These are phyloP conservation scores for Eurytoma californica DNA, from an alignment of 2,888 invertebrate species.

Conservation along the genomic window DNA sequence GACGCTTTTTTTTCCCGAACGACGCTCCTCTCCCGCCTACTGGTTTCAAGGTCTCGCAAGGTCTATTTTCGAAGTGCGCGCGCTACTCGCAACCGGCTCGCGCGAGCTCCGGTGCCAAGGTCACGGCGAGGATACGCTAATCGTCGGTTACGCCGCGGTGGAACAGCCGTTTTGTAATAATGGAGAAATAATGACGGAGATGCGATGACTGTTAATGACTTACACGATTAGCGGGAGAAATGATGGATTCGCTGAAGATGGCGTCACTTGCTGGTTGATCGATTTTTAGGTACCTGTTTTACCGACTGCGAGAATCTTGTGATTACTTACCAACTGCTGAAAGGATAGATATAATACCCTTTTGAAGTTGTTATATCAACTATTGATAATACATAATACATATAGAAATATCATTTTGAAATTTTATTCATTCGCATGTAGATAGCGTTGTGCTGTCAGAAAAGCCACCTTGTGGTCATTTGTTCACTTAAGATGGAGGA, in stretches of 20 bases:
- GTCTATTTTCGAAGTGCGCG: slow-evolving; percentile 8
- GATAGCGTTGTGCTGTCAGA: no score
- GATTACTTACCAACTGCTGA: neutral
- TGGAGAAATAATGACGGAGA: slow-evolving; percentile 6
- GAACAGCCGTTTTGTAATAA: slow-evolving; percentile 4
- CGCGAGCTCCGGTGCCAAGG: neutral
- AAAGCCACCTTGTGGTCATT: no score
- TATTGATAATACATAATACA: no score
- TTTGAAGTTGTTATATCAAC: no score
- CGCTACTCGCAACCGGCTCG: no score
- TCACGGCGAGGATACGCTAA: neutral
- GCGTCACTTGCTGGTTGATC: slow-evolving; percentile 4
- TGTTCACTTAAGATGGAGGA: no score
- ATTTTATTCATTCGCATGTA: no score
- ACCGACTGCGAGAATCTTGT: neutral
- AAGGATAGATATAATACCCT: no score
- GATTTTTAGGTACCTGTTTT: neutral
- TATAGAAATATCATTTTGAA: no score
- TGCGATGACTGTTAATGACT: neutral
- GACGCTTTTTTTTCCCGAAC: slow-evolving; percentile 26
- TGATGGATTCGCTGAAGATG: neutral
- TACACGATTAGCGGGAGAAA: neutral
- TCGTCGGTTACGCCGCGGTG: neutral
- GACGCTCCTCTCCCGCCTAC: no score
- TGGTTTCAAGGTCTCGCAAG: slow-evolving; percentile 7